Evolutionary conservation across 2,888 invertebrate genomes (phyloP).

Genomic region (Dynastes grantii): DNA sequence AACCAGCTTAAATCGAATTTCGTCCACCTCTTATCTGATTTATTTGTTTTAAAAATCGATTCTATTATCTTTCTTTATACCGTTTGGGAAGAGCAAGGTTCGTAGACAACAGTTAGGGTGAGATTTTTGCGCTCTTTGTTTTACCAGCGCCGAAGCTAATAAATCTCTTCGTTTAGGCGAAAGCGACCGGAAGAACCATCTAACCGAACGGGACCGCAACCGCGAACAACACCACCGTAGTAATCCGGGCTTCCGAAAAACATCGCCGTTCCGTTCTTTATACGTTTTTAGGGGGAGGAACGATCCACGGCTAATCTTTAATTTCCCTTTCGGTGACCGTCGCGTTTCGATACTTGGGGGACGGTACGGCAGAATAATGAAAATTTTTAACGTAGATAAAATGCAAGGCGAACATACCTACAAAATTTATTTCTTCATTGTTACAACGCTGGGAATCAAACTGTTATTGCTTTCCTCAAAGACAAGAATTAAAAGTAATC

Average conservation of each 20-base stretch:
- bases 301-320: constrained; percentile 29
- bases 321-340: constrained; percentile 39
- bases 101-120: constrained; percentile 2
- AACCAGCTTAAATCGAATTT: too few relatives aligned
- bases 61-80: background rate
- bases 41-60: background rate
- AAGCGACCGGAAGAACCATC: constrained; percentile 31
- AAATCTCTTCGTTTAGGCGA: constrained; percentile 41
- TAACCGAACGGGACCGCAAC: constrained; percentile 36
- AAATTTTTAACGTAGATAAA: background rate
- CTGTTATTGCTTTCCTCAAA: too few relatives aligned
- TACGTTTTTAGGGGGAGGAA: constrained; percentile 12
- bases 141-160: constrained; percentile 47
- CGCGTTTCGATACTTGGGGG: constrained; percentile 10
- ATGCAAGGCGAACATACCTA: background rate
- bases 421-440: too few relatives aligned
- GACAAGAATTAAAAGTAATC: too few relatives aligned
- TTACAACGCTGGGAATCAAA: too few relatives aligned
- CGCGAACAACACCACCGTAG: constrained; percentile 34
- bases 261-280: constrained; percentile 32
- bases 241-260: constrained; percentile 40
- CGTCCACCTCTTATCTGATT: too few relatives aligned
- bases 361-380: background rate
- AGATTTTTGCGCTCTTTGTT: constrained; percentile 46
- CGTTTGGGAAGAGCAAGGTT: background rate